Conservation (phyloP, 2,888 invertebrate species). For the Holacanthella duospinosa region DNA sequence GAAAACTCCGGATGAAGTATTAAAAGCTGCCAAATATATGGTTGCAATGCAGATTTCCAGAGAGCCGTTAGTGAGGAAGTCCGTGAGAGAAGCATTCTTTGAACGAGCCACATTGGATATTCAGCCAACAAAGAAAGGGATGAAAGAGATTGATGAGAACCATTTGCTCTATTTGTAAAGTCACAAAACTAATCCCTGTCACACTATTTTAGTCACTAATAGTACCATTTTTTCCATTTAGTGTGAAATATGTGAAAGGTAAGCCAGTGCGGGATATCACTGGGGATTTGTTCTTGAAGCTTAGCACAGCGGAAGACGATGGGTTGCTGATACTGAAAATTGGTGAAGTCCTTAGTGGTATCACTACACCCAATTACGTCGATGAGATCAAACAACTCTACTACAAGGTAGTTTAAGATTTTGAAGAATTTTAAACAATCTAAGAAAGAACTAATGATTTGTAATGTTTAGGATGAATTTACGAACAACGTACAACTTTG, state of each 20-base stretch:
- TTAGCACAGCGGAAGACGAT: slow-evolving; percentile 70
- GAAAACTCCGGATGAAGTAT: slow-evolving; percentile 62
- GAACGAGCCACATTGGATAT: slow-evolving; percentile 76
- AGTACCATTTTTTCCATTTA: slow-evolving; percentile 40
- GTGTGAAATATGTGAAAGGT: slow-evolving; percentile 78
- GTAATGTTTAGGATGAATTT: slow-evolving; percentile 71
- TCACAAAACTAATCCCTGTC: not conserved
- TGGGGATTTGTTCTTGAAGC: slow-evolving; percentile 80
- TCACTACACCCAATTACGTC: slow-evolving; percentile 58
- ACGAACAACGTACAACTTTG: slow-evolving; percentile 88
- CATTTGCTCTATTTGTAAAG: slow-evolving; percentile 64
- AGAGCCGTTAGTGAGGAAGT: slow-evolving; percentile 77
- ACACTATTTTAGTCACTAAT: not conserved
- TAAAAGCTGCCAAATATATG: slow-evolving; percentile 86
- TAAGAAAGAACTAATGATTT: not conserved
- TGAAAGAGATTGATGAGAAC: slow-evolving; percentile 90
- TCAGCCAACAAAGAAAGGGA: slow-evolving; percentile 75
- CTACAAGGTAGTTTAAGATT: slow-evolving; percentile 57
- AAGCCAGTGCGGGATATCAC: slow-evolving; percentile 83
- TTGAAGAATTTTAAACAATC: not conserved
- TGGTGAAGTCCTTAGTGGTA: slow-evolving; percentile 65
- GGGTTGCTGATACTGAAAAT: slow-evolving; percentile 62
- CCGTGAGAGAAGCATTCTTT: slow-evolving; percentile 72
- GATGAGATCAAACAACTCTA: slow-evolving; percentile 82
- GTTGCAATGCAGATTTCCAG: slow-evolving; percentile 85